Conservation (phyloP, 2,797 vertebrate species). For the Octomys mimax region DNA sequence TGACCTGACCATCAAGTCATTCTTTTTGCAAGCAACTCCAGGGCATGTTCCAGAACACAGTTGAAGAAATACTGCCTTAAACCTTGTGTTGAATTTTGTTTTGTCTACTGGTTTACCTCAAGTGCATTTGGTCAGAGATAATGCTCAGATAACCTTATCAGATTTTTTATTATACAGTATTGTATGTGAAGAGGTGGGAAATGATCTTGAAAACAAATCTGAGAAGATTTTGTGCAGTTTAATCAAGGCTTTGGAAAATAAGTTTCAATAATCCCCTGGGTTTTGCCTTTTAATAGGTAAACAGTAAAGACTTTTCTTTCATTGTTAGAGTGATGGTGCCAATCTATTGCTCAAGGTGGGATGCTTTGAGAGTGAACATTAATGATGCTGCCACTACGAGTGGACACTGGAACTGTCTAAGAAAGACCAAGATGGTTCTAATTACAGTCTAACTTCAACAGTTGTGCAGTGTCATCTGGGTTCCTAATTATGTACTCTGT, state of each 20-base stretch:
- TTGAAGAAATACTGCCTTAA: neutral
- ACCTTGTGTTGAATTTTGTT: slow-evolving; percentile 12
- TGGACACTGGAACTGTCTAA: neutral
- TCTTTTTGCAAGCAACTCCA: neutral
- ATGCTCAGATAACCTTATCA: neutral
- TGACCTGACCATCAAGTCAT: neutral
- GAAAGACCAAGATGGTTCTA: no score
- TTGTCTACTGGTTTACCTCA: slow-evolving; percentile 27
- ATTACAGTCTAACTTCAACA: rapidly evolving
- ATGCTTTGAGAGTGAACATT: neutral
- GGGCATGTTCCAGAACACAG: neutral
- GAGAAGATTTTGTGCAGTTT: neutral
- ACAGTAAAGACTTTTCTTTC: neutral
- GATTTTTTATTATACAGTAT: neutral
- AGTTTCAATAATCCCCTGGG: neutral
- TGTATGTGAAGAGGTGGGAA: neutral
- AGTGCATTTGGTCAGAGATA: neutral
- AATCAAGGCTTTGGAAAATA: neutral
- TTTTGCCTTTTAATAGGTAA: neutral
- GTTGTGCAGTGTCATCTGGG: neutral
- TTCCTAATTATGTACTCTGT: neutral
- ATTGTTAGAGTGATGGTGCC: neutral
- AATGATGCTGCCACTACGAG: no score
- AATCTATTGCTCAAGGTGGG: neutral
- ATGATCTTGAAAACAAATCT: neutral